Conservation (phyloP, 2,797 vertebrate species). For the Sebastes diploproa region DNA sequence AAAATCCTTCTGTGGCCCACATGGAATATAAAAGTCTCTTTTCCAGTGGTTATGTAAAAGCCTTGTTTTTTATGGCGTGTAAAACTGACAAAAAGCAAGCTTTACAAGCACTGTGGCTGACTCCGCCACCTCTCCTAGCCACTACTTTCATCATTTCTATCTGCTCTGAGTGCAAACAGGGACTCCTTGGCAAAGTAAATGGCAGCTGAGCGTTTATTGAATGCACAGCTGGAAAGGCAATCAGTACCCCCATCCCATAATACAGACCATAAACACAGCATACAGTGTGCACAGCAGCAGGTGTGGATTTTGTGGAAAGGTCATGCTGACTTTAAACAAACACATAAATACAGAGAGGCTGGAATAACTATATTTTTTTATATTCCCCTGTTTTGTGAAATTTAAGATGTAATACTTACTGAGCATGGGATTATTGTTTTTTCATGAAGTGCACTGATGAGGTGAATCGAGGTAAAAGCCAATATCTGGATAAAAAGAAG, state of each 20-base stretch:
- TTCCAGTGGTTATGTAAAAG: slow-evolving; percentile 19
- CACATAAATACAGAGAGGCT: background rate
- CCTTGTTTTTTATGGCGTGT: slow-evolving; percentile 20
- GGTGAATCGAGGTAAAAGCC: background rate
- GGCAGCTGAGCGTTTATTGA: slow-evolving; percentile 28
- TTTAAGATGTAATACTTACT: background rate
- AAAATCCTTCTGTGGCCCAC: background rate
- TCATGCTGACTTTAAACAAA: background rate
- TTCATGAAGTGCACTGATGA: background rate
- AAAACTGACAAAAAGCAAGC: slow-evolving; percentile 27
- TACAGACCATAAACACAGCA: background rate
- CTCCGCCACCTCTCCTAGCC: slow-evolving; percentile 11
- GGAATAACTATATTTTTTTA: background rate
- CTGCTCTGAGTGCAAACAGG: slow-evolving; percentile 17
- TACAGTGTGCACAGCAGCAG: slow-evolving; percentile 15
- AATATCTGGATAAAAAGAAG: background rate
- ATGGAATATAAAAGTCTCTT: background rate
- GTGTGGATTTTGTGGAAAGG: background rate
- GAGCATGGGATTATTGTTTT: background rate
- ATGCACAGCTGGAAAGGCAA: slow-evolving; percentile 47
- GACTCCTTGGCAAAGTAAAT: slow-evolving; percentile 21
- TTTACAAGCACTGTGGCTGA: slow-evolving; percentile 42
- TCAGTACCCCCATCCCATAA: slow-evolving; percentile 12
- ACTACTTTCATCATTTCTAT: slow-evolving; percentile 37
- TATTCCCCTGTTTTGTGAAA: background rate